Evolutionary conservation across 2,888 invertebrate species (phyloP).

Genomic region (Apamea epomidion): DNA sequence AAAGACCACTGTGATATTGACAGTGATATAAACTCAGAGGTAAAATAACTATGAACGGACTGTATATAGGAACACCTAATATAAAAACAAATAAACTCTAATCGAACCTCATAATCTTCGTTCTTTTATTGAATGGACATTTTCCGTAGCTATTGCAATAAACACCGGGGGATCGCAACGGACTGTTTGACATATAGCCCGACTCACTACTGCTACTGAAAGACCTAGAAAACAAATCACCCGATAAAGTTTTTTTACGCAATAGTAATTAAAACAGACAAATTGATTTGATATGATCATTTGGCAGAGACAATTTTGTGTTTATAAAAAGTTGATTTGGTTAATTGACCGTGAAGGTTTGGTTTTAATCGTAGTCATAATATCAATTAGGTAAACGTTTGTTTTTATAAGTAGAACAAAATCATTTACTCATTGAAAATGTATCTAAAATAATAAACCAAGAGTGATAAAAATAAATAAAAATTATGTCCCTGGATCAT

Average conservation of each 20-base stretch:
- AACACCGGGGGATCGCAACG: conserved; percentile 63
- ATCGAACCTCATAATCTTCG: conserved; percentile 66
- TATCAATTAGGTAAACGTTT: conserved; percentile 3
- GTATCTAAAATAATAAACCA: neutral
- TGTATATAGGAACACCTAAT: neutral
- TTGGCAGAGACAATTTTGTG: conserved; percentile 41
- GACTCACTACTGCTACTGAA: conserved; percentile 76
- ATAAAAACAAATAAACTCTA: conserved; percentile 56
- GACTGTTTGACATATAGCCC: conserved; percentile 77
- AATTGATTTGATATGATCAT: conserved; percentile 65
- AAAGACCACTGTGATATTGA: neutral
- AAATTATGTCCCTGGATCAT: conserved; percentile 8
- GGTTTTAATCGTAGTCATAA: conserved; percentile 21
- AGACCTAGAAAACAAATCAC: conserved; percentile 74
- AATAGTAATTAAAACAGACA: conserved; percentile 56
- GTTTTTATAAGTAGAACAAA: neutral
- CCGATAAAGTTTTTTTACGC: conserved; percentile 61
- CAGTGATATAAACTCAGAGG: neutral
- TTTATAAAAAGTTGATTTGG: conserved; percentile 61
- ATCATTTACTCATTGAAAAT: neutral
- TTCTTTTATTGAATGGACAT: conserved; percentile 75
- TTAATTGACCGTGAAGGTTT: conserved; percentile 61
- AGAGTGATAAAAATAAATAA: neutral
- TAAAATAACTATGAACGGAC: neutral
- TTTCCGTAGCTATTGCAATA: conserved; percentile 78